Base-by-base conservation (phyloP, 37 sponge, comb jelly and placozoan species). In the Theonella swinhoei region DNA sequence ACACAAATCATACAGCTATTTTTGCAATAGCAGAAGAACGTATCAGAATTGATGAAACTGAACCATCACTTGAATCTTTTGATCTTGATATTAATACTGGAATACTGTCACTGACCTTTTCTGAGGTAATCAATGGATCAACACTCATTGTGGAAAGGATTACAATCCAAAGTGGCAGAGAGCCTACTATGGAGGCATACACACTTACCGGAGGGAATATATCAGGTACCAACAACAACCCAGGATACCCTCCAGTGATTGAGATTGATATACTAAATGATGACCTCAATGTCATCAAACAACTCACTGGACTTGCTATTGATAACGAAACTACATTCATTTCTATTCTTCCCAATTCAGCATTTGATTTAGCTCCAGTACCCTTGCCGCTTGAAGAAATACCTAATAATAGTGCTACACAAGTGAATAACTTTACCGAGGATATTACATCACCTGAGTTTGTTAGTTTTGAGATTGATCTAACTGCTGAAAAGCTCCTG, bases 201-300 rank as follows among this genome's bases (percentile, higher is more conserved):
- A 61, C 47, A 5, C 73, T 91, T 19, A 86, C 80, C 22, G 90
- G 90, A 37, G 92, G 89, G 25, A 42, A 22, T 23, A 38, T 82
- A 32, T 89, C 96, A 28, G 96, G 96, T 0, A 23, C 85, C 9
- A 79, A 88, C 62, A 39, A 81, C 31, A 25, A 25, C n/a, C 66
- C 83, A 42, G 96, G 96, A 28, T 81, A 95, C 58, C 96, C 96
- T 54, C 96, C 96, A 39, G 81, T 92, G 14, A 23, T 95, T 29
- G 42, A 88, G 30, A 61, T 92, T 35, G 23, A 23, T 0, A 65
- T 95, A 1, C 43, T 74, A 2, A n/a, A 70, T 0, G 81, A 73
- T 69, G 95, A 95, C 39, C 59, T 90, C 14, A 95, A 95, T 58
- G 26, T 34, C 8, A 87, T 95, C 32, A 95, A 95, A 62, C 83